Conservation (phyloP, 2,888 invertebrate species). For the Caenorhabditis macrosperma region DNA sequence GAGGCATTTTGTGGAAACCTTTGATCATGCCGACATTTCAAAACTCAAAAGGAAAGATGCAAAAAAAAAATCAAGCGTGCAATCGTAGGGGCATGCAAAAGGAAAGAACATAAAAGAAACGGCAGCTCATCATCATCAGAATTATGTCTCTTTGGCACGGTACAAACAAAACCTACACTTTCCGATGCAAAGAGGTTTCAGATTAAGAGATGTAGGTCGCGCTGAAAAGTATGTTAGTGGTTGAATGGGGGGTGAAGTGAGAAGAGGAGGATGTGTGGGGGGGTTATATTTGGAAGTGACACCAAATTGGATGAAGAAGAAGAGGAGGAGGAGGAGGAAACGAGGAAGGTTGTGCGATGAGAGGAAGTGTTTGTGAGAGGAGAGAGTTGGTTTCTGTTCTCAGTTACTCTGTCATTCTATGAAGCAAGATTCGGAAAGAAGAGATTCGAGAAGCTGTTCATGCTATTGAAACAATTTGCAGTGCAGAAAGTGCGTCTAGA, state of each 20-base stretch:
- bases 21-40: slow-evolving; percentile 43
- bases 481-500: slow-evolving; percentile 43
- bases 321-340: slow-evolving; percentile 6
- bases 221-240: slow-evolving; percentile 85
- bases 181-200: slow-evolving; percentile 83
- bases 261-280: slow-evolving; percentile 23
- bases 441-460: slow-evolving; percentile 36
- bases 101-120: slow-evolving; percentile 49
- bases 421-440: slow-evolving; percentile 31
- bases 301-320: slow-evolving; percentile 1
- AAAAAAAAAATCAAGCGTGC: slow-evolving; percentile 53
- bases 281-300: background rate
- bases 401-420: slow-evolving; percentile 26
- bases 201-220: slow-evolving; percentile 97
- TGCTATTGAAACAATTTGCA: slow-evolving; percentile 50
- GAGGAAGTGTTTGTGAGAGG: slow-evolving; percentile 31
- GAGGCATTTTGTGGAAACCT: too few species aligned
- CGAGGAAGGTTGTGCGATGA: slow-evolving; percentile 11
- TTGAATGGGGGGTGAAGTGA: slow-evolving; percentile 45
- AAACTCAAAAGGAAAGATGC: slow-evolving; percentile 29
- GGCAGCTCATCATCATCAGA: slow-evolving; percentile 25
- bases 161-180: slow-evolving; percentile 73
- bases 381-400: slow-evolving; percentile 16
- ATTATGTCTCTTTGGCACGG: slow-evolving; percentile 39
- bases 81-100: slow-evolving; percentile 44